A percentile compares a stretch with the other conserved stretches of the same genome.
Conservation (phyloP, 2,797 vertebrate genomes). For the Onychomys torridus region DNA sequence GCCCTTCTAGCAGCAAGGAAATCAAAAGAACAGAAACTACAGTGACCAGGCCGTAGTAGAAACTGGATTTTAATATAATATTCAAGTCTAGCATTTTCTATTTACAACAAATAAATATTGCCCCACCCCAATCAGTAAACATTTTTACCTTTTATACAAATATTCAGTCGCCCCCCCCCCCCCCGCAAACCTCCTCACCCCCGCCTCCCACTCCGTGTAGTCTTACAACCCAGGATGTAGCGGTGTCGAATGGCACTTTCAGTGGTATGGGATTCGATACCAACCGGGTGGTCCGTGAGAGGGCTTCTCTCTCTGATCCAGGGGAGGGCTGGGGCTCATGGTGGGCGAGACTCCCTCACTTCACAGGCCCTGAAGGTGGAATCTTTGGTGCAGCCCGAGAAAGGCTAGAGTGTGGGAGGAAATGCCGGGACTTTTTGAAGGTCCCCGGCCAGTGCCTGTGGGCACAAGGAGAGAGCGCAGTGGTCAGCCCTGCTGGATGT, state of each 20-base stretch:
- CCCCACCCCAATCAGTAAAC: constrained; percentile 84
- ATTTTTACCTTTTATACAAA: constrained; percentile 84
- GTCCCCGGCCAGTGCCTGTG: not conserved
- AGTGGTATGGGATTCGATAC: constrained; percentile 26
- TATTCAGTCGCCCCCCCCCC: constrained; percentile 61
- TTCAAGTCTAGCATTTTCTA: constrained; percentile 88
- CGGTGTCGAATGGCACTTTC: constrained; percentile 72
- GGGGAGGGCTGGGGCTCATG: constrained; percentile 46
- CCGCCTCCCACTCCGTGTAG: not conserved
- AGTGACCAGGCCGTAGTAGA: constrained; percentile 63
- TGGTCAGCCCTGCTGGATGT: constrained; percentile 14
- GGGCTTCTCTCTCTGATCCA: constrained; percentile 51
- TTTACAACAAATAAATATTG: constrained; percentile 93
- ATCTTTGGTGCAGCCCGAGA: constrained; percentile 90
- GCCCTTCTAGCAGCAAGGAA: not conserved
- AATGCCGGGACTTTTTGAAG: not conserved
- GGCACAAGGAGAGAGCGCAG: constrained; percentile 70
- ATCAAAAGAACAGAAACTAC: not conserved
- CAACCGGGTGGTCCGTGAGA: constrained; percentile 58
- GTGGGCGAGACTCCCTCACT: not conserved
- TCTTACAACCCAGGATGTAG: constrained; percentile 69
- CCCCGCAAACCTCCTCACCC: constrained; percentile 19
- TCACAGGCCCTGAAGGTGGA: constrained; percentile 79
- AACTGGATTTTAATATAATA: constrained; percentile 87
- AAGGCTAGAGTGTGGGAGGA: constrained; percentile 61